A percentile compares a stretch with the other conserved stretches of the same genome.
Conservation (phyloP, 2,113 vertebrate species). For the Condylura cristata region DNA sequence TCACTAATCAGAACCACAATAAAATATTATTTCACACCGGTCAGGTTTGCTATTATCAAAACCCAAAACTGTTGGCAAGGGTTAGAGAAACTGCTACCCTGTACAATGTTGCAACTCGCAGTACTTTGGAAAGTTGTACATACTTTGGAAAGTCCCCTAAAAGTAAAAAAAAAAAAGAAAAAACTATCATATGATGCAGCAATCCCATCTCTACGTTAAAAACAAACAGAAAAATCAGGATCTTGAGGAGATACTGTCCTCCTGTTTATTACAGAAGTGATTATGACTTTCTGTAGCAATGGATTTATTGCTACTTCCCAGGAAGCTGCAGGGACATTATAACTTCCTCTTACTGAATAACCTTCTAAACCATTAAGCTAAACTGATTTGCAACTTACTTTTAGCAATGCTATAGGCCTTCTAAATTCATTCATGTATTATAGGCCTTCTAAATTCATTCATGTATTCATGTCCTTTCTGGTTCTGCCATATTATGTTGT, state of each 20-base stretch:
- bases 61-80: neutral
- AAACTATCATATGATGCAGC: neutral
- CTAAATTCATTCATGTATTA: neutral
- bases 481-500: neutral
- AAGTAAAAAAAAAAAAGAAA: neutral
- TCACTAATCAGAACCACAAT: conserved; percentile 12
- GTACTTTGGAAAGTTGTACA: too few relatives aligned
- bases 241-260: neutral
- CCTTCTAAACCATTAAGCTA: neutral
- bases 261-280: neutral
- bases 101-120: neutral
- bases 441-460: neutral
- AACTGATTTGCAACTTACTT: neutral
- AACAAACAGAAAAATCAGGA: neutral
- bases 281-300: neutral
- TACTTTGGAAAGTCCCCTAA: neutral
- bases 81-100: neutral
- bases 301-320: neutral
- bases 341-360: neutral
- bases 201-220: neutral
- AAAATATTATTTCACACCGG: neutral
- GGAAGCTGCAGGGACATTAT: neutral
- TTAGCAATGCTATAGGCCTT: neutral
- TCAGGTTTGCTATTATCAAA: neutral
- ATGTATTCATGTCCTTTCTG: neutral